A percentile compares a stretch with the other conserved stretches of the same genome.
phyloP scores from a whole-genome alignment of 2,113 vertebrate genomes.

The Saccopteryx leptura region DNA sequence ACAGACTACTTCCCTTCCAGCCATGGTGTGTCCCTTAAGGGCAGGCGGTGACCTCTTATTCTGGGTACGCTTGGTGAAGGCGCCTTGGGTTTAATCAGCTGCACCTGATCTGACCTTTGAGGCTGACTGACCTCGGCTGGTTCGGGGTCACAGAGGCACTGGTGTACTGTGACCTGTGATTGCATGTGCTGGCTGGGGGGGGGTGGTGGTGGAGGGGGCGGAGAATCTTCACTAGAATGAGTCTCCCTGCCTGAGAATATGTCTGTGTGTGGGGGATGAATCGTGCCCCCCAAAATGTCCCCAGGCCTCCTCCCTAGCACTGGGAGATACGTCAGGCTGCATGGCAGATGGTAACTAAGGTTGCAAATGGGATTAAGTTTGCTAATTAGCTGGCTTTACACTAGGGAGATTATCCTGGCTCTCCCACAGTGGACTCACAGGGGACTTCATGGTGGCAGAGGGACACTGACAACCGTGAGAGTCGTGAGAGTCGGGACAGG shows the following conservation, averaged over 20 bases:
- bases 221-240: too few species aligned
- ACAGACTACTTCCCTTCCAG: fast-evolving
- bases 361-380: too few species aligned
- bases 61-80: fast-evolving
- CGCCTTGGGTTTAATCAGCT: background rate
- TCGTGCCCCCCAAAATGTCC: fast-evolving
- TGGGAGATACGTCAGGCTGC: too few species aligned
- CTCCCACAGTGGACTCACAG: fast-evolving
- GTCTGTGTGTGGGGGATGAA: background rate
- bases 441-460: background rate
- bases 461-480: background rate
- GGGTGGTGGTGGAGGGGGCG: too few species aligned
- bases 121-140: background rate
- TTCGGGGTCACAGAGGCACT: fast-evolving
- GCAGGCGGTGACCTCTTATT: background rate
- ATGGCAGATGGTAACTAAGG: background rate
- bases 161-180: fast-evolving
- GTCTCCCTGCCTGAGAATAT: background rate
- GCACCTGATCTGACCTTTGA: too few species aligned
- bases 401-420: too few species aligned
- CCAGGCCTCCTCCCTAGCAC: background rate
- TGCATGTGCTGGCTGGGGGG: fast-evolving
- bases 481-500: background rate
- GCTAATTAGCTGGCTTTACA: background rate
- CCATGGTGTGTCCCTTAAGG: fast-evolving